Conservation (phyloP, 2,113 vertebrate genomes). For the Asarcornis scutulata region DNA sequence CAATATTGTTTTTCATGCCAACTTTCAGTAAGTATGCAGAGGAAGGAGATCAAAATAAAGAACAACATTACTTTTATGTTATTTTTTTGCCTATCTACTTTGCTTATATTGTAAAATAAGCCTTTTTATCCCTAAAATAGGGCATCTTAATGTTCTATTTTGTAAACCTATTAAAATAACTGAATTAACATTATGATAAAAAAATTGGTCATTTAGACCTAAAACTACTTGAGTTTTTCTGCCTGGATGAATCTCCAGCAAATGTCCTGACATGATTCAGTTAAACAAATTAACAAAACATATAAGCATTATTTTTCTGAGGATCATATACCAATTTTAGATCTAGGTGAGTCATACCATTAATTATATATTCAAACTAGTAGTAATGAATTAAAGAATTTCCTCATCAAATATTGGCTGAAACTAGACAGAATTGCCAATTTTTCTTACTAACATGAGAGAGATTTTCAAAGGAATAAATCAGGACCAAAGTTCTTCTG, state of each 20-base stretch:
- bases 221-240: slow-evolving; percentile 28
- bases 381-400: background rate
- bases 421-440: background rate
- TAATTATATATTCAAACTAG: background rate
- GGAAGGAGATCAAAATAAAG: slow-evolving; percentile 23
- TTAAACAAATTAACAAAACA: background rate
- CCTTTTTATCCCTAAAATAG: slow-evolving; percentile 23
- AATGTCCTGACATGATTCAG: background rate
- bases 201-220: slow-evolving; percentile 22
- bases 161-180: slow-evolving; percentile 58
- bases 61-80: slow-evolving; percentile 29
- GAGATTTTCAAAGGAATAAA: background rate
- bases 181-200: slow-evolving; percentile 24
- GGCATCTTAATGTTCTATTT: slow-evolving; percentile 43
- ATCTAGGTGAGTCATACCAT: background rate
- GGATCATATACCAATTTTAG: background rate
- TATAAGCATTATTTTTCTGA: background rate
- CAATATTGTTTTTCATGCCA: slow-evolving; percentile 17
- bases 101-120: slow-evolving; percentile 21
- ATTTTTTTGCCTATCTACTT: slow-evolving; percentile 53
- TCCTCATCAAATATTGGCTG: background rate
- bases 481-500: background rate
- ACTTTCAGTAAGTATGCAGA: background rate
- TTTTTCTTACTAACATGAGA: background rate
- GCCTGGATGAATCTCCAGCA: background rate